Percentiles rank a stretch among this genome's conserved stretches.
phyloP scores from a whole-genome alignment of 1,140 invertebrate species.

The Gonioctena quinquepunctata region DNA sequence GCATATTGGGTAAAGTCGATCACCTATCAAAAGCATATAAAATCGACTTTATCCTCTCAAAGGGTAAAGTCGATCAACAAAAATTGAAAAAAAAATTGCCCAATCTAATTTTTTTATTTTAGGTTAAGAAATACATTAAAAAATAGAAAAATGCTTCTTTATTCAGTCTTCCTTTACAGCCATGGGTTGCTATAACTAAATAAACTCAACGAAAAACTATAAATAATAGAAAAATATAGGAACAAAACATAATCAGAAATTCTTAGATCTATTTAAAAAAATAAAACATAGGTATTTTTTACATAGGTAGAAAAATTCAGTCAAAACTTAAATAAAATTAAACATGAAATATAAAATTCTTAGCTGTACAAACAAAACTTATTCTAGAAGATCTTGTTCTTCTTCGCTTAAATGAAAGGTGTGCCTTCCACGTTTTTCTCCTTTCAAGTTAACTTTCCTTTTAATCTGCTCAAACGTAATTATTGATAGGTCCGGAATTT shows the following conservation, averaged over 20 bases:
- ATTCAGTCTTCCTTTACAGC: too few relatives aligned
- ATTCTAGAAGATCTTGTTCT: background rate
- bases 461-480: background rate
- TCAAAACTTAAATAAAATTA: background rate
- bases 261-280: background rate
- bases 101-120: background rate
- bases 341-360: background rate
- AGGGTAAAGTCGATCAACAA: background rate
- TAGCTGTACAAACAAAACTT: background rate
- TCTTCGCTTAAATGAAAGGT: background rate
- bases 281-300: background rate
- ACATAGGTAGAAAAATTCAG: background rate
- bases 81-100: background rate
- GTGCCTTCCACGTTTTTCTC: background rate
- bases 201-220: background rate
- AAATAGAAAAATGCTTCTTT: conserved; percentile 2
- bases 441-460: background rate
- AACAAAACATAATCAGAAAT: background rate
- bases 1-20: conserved; percentile 5
- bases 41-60: background rate
- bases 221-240: background rate
- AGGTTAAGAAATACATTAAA: background rate
- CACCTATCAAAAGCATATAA: background rate
- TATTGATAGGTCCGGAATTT: background rate
- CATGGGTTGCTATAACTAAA: background rate